Percentiles rank a stretch among this genome's conserved stretches.
phyloP scores from a whole-genome alignment of 1,140 invertebrate genomes.

The Geopemphigus sp. region DNA sequence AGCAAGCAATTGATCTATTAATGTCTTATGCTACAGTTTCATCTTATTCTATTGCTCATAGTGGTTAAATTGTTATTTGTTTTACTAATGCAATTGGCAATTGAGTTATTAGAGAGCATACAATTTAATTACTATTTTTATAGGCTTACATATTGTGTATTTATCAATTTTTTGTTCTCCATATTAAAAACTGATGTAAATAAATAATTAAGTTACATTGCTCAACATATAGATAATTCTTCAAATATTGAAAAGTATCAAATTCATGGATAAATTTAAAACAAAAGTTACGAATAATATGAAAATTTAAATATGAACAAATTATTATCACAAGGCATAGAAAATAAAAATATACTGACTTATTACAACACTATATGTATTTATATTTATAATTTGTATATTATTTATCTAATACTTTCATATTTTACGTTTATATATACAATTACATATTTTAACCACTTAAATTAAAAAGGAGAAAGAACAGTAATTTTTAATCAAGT shows the following conservation, averaged over 20 bases:
- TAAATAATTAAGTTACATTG: neutral
- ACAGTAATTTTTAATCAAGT: no score
- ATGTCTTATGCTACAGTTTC: constrained; percentile 74
- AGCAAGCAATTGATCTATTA: constrained; percentile 82
- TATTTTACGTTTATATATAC: no score
- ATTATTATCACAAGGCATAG: no score
- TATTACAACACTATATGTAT: no score
- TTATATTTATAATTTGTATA: neutral
- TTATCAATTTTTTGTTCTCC: neutral
- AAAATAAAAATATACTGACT: no score
- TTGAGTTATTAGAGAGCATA: constrained; percentile 4
- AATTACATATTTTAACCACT: no score
- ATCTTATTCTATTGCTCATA: neutral
- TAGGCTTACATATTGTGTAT: neutral
- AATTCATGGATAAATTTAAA: no score
- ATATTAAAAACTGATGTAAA: constrained; percentile 5
- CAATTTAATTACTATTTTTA: neutral
- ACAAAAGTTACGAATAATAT: no score
- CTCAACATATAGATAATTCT: neutral
- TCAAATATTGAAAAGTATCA: no score
- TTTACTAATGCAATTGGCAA: neutral
- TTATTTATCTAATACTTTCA: no score
- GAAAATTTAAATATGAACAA: no score
- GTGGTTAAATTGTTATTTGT: neutral
- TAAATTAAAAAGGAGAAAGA: no score